Conservation (phyloP, 1,140 invertebrate species). For the Drosophila repleta region DNA sequence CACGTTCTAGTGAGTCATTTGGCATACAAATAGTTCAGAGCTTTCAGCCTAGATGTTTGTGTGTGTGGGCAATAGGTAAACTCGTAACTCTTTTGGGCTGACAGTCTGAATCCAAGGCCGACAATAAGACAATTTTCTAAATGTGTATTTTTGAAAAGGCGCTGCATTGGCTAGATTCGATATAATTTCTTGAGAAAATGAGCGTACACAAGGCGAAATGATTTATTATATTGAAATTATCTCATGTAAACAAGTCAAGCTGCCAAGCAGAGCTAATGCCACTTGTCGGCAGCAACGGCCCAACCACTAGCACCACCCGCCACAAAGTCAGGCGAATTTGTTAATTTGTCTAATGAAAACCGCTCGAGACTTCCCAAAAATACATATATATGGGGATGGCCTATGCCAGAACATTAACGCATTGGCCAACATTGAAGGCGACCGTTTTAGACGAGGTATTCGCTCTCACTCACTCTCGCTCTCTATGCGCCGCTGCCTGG, state of each 20-base stretch:
- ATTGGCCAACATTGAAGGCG: constrained; percentile 57
- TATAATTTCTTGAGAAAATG: constrained; percentile 53
- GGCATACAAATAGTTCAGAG: not conserved
- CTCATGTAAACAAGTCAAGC: constrained; percentile 83
- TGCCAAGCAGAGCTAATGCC: constrained; percentile 75
- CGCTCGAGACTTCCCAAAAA: constrained; percentile 29
- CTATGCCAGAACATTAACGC: constrained; percentile 42
- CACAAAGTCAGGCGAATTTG: constrained; percentile 60
- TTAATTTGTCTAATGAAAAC: constrained; percentile 83
- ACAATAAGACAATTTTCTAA: constrained; percentile 16
- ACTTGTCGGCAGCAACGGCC: constrained; percentile 58
- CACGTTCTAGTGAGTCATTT: constrained; percentile 12
- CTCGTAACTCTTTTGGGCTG: constrained; percentile 58
- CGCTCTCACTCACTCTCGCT: constrained; percentile 9
- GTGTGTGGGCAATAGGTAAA: constrained; percentile 26
- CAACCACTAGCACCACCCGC: constrained; percentile 7
- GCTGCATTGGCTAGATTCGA: constrained; percentile 23
- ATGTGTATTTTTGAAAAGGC: constrained; percentile 26
- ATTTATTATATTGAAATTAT: constrained; percentile 83
- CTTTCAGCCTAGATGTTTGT: constrained; percentile 8
- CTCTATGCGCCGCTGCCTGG: constrained; percentile 12
- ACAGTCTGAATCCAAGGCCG: constrained; percentile 71
- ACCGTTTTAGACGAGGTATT: constrained; percentile 46
- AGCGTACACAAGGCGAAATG: constrained; percentile 55
- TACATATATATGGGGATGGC: constrained; percentile 33